Conservation (phyloP, 2,888 invertebrate species). For the Ornithoptera alexandrae region DNA sequence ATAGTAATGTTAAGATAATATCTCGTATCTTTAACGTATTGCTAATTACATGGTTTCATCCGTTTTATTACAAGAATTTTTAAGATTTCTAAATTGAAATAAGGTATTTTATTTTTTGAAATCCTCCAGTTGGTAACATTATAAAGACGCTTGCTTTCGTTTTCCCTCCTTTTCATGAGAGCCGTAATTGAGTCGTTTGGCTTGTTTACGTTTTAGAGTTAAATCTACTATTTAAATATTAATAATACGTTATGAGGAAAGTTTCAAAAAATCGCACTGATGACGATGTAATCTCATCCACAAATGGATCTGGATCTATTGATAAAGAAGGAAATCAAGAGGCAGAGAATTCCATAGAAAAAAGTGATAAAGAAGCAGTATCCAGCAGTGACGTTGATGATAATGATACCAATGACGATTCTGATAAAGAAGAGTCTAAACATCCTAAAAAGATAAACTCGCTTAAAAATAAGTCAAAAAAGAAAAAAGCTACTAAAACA, state of each 20-base stretch:
- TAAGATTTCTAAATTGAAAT: background rate
- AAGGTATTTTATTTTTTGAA: background rate
- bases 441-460: conserved; percentile 27
- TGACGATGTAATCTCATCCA: conserved; percentile 71
- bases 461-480: conserved; percentile 45
- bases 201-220: conserved; percentile 16
- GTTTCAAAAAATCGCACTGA: conserved; percentile 69
- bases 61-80: background rate
- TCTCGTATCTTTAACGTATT: background rate
- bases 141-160: conserved; percentile 20
- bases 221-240: conserved; percentile 19
- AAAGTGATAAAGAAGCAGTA: conserved; percentile 35
- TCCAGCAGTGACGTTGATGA: conserved; percentile 42
- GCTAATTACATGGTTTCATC: background rate
- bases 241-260: conserved; percentile 61
- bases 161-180: conserved; percentile 28
- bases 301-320: conserved; percentile 70
- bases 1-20: background rate
- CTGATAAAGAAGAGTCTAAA: conserved; percentile 31
- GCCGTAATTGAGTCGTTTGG: conserved; percentile 15
- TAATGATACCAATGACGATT: conserved; percentile 39
- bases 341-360: conserved; percentile 34
- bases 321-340: conserved; percentile 42
- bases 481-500: conserved; percentile 57
- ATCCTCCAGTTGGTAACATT: conserved; percentile 20